Base-by-base conservation (phyloP, 2,113 vertebrate genomes). In the Danio rerio region DNA sequence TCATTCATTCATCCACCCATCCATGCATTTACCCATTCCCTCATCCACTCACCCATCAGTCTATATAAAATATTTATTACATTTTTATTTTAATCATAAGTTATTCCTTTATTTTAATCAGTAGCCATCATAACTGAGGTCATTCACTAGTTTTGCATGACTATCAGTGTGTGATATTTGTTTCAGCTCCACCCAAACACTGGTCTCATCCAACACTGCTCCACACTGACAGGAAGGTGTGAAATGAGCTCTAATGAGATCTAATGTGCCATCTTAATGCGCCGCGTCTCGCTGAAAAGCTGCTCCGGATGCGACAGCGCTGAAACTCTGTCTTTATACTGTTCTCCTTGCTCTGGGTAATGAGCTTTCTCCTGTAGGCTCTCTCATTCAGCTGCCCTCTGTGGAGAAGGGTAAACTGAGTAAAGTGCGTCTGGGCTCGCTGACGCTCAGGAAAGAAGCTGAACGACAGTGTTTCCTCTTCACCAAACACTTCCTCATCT, bases 401-500 rank as follows among this genome's bases (percentile, higher is more conserved):
- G 96, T 96, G n/a, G 97, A 99, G 89, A 94, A 95, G 45, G 97
- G 97, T 47, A 94, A 97, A 87, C 95, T 98, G 70, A 97, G 96
- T 83, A 98, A 98, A 89, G 97, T 98, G 63, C 97, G 97, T 5
- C 93, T 99, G 92, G 97, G 96, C 84, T 96, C 97, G 0, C 87
- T 94, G 7, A 96, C 97, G 6, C 93, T 98, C 91, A 95, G 97
- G 91, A 98, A 97, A 89, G 97, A 99, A 92, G 96, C 96, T 79
- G 98, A 98, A 90, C 93, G 96, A 6, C 97, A 99, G 85, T 98
- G 97, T 85, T 98, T 98, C 88, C 93, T 99, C 78, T 99, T 99
- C 87, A 98, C 97, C 87, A 99, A 98, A 75, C 97, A 98, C 92
- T 95, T 98, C 85, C 92, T 99, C 90, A 96, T 98, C 91, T 98